Conservation (phyloP, 2,113 vertebrate genomes). For the Colinus virginianus region DNA sequence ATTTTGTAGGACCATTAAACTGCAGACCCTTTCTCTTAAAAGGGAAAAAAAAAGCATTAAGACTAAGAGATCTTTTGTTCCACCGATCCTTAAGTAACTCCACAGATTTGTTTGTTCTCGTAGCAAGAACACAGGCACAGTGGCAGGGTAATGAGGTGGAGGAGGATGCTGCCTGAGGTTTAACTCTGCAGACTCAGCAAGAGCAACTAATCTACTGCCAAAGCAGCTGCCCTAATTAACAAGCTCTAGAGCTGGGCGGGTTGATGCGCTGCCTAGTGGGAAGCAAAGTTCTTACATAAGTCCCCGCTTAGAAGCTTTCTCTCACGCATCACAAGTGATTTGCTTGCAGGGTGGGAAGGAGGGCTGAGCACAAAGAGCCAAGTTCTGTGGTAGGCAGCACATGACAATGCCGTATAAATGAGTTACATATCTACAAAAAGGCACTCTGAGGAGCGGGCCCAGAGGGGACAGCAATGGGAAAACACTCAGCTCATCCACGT, state of each 20-base stretch:
- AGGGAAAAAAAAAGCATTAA: background rate
- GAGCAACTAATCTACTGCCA: conserved; percentile 42
- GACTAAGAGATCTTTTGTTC: conserved; percentile 1
- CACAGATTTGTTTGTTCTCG: conserved; percentile 46
- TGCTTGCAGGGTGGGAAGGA: background rate
- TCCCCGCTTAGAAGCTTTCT: background rate
- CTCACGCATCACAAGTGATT: background rate
- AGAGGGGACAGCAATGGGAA: rapidly evolving
- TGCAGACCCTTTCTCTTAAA: background rate
- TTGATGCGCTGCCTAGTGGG: rapidly evolving
- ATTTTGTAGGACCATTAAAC: background rate
- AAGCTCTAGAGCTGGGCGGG: background rate
- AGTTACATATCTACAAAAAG: background rate
- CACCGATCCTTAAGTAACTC: background rate
- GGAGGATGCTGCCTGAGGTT: conserved; percentile 4
- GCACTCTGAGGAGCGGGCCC: background rate
- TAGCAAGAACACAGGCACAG: background rate
- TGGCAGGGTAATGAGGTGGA: conserved; percentile 1
- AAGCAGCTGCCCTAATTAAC: conserved; percentile 65
- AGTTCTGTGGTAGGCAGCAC: rapidly evolving
- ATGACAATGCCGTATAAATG: rapidly evolving
- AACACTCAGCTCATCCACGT: background rate
- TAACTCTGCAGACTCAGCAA: background rate
- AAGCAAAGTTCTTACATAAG: conserved; percentile 6
- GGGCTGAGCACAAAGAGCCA: background rate